Percentiles rank a stretch among this genome's conserved stretches.
Conservation (phyloP, 2,797 vertebrate genomes). For the Tokudaia muenninki region DNA sequence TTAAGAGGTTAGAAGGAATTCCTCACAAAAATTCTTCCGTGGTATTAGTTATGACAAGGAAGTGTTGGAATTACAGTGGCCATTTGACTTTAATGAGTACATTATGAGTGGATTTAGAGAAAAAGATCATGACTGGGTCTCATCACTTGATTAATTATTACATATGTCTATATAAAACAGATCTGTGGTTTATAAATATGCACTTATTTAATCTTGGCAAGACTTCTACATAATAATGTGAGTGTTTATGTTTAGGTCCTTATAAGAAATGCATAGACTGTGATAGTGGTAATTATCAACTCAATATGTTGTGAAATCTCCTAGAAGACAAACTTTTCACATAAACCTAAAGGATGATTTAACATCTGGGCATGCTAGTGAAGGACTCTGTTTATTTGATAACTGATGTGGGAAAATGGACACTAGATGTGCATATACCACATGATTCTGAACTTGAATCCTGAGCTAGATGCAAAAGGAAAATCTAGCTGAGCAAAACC, state of each 20-base stretch:
- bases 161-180: neutral
- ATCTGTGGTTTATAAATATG: neutral
- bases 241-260: neutral
- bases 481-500: neutral
- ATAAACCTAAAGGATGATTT: neutral
- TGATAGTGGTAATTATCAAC: neutral
- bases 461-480: neutral
- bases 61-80: neutral
- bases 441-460: neutral
- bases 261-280: neutral
- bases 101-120: neutral
- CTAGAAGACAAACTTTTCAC: neutral
- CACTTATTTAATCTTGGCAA: neutral
- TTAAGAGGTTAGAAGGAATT: no score
- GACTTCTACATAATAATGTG: neutral
- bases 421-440: neutral
- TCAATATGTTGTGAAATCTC: neutral
- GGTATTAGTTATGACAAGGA: neutral
- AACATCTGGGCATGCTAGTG: neutral
- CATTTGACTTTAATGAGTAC: neutral
- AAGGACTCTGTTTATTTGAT: neutral
- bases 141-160: neutral
- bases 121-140: neutral
- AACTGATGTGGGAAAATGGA: neutral
- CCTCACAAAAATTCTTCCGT: neutral